Percentiles rank a stretch among this genome's conserved stretches.
These are phyloP conservation scores for Calliphora vicina DNA, from an alignment of 1,140 invertebrate genomes.

Conservation along the genomic window DNA sequence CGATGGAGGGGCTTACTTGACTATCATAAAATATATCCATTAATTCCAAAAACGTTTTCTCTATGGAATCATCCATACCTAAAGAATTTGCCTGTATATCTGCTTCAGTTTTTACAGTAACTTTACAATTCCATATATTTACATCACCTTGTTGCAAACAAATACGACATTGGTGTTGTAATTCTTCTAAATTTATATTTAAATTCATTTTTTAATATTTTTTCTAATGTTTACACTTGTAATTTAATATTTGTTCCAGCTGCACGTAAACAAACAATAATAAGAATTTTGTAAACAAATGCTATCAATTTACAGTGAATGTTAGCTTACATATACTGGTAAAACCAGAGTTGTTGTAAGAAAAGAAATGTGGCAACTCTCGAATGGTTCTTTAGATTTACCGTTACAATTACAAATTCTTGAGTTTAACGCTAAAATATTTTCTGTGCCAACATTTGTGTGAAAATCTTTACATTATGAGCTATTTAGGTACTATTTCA, in stretches of 20 bases:
- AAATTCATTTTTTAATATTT: neutral
- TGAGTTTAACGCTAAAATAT: neutral
- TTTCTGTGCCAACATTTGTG: neutral
- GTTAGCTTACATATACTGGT: neutral
- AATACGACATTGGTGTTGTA: conserved; percentile 23
- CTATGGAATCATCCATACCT: neutral
- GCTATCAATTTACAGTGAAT: neutral
- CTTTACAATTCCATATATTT: conserved; percentile 35
- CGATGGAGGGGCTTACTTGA: conserved; percentile 14
- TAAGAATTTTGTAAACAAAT: neutral
- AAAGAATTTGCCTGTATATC: neutral
- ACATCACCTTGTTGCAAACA: conserved; percentile 35
- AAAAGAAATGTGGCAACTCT: neutral
- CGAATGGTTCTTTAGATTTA: neutral
- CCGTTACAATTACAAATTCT: neutral
- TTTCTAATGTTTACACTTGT: too few relatives aligned
- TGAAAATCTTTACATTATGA: conserved; percentile 6
- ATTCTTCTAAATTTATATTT: neutral
- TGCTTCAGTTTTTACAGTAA: neutral
- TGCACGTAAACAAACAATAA: neutral
- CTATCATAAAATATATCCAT: conserved; percentile 31
- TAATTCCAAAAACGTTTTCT: conserved; percentile 4
- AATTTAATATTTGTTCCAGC: neutral
- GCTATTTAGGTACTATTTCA: neutral
- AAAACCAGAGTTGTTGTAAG: neutral